Conservation (phyloP, 2,888 invertebrate genomes). For the Criorhina ranunculi region DNA sequence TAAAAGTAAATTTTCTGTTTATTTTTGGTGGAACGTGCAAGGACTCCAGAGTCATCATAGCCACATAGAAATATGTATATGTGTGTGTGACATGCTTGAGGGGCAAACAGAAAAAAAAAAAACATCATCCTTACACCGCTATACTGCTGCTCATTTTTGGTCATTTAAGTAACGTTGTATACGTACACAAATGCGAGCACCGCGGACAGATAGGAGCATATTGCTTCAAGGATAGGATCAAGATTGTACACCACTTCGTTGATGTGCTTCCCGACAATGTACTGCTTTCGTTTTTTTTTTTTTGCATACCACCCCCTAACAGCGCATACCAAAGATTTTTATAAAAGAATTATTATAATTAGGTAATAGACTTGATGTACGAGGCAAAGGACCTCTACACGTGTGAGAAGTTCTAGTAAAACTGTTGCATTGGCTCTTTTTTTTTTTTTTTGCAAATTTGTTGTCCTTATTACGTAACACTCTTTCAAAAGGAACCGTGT, state of each 20-base stretch:
- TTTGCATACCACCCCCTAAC: neutral
- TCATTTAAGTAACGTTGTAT: conserved; percentile 52
- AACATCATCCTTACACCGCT: conserved; percentile 28
- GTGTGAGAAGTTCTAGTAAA: conserved; percentile 14
- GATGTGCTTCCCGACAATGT: conserved; percentile 1
- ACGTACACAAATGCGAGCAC: conserved; percentile 43
- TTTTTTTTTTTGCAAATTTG: conserved; percentile 3
- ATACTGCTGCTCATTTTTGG: conserved; percentile 52
- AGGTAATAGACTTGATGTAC: conserved; percentile 56
- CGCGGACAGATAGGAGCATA: conserved; percentile 27
- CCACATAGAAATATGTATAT: conserved; percentile 38
- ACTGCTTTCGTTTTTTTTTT: neutral
- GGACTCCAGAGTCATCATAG: conserved; percentile 65
- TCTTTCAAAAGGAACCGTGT: conserved; percentile 12
- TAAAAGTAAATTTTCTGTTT: conserved; percentile 73
- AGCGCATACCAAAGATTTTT: conserved; percentile 33
- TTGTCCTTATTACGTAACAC: conserved; percentile 25
- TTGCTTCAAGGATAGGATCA: conserved; percentile 45
- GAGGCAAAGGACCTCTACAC: conserved; percentile 16
- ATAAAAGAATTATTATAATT: conserved; percentile 65
- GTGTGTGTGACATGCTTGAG: conserved; percentile 26
- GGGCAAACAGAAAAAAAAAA: conserved; percentile 4
- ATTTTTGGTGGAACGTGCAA: conserved; percentile 70
- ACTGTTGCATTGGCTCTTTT: conserved; percentile 59
- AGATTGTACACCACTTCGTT: conserved; percentile 61